Evolutionary conservation across 2,797 vertebrate species (phyloP), one percentile per base, ranked within the genome.

Genomic region (Sorex maritimensis): DNA sequence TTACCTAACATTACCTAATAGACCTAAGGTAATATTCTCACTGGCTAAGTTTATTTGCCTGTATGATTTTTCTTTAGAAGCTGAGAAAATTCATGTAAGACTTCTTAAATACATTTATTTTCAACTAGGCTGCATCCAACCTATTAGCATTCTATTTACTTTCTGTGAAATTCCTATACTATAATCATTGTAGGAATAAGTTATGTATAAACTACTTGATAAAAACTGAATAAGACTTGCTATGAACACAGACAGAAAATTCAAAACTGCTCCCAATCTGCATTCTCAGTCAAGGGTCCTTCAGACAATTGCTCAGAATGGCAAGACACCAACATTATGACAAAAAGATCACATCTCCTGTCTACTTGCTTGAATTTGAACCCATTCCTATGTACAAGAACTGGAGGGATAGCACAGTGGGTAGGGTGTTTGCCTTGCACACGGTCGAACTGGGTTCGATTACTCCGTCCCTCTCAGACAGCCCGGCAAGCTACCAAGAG

Each of bases 111-210:
- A 90, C 81, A 23, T 86, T 94, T 86, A 92, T 21, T 79, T 95
- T 81, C 72, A 96, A 93, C 89, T 34, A 91, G 14, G 21, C 38
- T 93, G 41, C 44, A 68, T 85, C 89, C 34, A 86, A 81, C 44
- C 83, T 94, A 94, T 94, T 55, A 95, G 30, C 79, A 88, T 81
- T 92, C 72, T 93, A 24, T 93, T 96, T 88, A 84, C 73, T 92
- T 83, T 86, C 52, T 75, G 44, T 92, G 80, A 95, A 93, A 87
- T 90, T 49, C 55, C 58, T 81, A 17, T 34, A 24, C 78, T 52
- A 41, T 11, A 30, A 81, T 81, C 82, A 86, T 73, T 86, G 58
- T 38, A 78, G 77, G 26, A 81, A 11, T 41, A 10, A 86, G 46
- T 28, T 26, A 41, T 8, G 28, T 78, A 87, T 28, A 87, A 78